Evolutionary conservation across 1,140 invertebrate species (phyloP).

Genomic region (Chironomus striatipennis): DNA sequence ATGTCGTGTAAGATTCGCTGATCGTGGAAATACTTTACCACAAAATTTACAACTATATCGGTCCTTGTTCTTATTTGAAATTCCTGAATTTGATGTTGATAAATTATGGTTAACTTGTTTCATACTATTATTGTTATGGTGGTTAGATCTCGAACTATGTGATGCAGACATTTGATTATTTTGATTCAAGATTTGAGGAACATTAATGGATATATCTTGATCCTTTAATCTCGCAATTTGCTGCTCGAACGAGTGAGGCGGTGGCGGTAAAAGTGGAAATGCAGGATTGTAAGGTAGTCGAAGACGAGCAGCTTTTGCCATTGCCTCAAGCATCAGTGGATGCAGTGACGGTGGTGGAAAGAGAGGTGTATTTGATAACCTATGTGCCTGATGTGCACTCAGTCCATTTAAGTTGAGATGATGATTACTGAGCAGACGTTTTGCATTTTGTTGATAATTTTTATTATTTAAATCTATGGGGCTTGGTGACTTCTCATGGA

Average conservation of each 20-base stretch:
- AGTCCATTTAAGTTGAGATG: conserved; percentile 20
- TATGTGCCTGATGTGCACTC: conserved; percentile 28
- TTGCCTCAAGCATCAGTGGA: conserved; percentile 59
- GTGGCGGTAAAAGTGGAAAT: conserved; percentile 34
- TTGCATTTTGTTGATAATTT: neutral
- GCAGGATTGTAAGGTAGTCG: conserved; percentile 42
- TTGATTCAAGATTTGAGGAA: conserved; percentile 33
- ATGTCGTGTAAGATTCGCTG: conserved; percentile 94
- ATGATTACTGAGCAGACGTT: conserved; percentile 16
- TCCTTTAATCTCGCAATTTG: conserved; percentile 31
- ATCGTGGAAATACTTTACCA: conserved; percentile 96
- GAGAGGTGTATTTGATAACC: conserved; percentile 34
- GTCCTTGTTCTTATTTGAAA: conserved; percentile 56
- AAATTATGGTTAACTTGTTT: conserved; percentile 25
- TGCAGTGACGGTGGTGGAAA: conserved; percentile 55
- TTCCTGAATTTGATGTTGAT: neutral
- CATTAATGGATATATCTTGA: conserved; percentile 25
- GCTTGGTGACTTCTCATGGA: conserved; percentile 22
- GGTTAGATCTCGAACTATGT: conserved; percentile 40
- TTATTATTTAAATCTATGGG: neutral
- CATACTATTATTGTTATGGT: conserved; percentile 25
- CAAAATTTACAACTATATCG: conserved; percentile 98
- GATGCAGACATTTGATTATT: conserved; percentile 33
- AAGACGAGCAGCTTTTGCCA: conserved; percentile 52
- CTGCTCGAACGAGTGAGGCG: conserved; percentile 42